Percentiles rank a stretch among this genome's conserved stretches.
Conservation (phyloP, 2,113 vertebrate genomes). For the Pseudopodoces humilis region DNA sequence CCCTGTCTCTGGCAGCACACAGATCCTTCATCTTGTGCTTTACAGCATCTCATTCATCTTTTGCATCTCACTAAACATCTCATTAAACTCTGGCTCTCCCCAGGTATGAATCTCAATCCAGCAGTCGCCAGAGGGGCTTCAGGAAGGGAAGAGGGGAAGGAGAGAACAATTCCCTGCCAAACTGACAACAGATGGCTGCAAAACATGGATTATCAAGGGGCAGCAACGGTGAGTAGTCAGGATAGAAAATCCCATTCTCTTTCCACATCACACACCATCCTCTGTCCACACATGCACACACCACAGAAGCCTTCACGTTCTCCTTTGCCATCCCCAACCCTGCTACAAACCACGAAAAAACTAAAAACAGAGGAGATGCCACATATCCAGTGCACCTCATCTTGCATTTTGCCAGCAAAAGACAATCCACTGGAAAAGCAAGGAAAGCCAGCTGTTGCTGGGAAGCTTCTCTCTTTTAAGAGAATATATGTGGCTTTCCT, state of each 20-base stretch:
- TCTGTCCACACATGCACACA: neutral
- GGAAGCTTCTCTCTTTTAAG: neutral
- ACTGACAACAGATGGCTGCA: conserved; percentile 4
- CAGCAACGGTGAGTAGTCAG: neutral
- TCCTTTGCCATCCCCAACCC: neutral
- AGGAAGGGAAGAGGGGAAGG: neutral
- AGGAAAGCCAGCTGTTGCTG: neutral
- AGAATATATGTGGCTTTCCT: neutral
- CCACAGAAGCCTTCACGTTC: neutral
- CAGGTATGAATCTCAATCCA: neutral
- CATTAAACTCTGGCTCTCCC: neutral
- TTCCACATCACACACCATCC: neutral
- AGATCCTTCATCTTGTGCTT: neutral
- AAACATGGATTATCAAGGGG: neutral
- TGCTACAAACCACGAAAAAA: neutral
- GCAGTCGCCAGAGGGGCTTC: neutral
- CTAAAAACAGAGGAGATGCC: neutral
- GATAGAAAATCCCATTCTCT: neutral
- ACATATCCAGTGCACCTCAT: neutral
- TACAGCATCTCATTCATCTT: neutral
- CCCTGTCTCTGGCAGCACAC: neutral
- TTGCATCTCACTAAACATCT: neutral
- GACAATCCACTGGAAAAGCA: neutral
- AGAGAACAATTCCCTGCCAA: neutral
- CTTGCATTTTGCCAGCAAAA: neutral